These are phyloP conservation scores for Heterocephalus glaber DNA, from an alignment of 2,113 vertebrate species.

Conservation along the genomic window DNA sequence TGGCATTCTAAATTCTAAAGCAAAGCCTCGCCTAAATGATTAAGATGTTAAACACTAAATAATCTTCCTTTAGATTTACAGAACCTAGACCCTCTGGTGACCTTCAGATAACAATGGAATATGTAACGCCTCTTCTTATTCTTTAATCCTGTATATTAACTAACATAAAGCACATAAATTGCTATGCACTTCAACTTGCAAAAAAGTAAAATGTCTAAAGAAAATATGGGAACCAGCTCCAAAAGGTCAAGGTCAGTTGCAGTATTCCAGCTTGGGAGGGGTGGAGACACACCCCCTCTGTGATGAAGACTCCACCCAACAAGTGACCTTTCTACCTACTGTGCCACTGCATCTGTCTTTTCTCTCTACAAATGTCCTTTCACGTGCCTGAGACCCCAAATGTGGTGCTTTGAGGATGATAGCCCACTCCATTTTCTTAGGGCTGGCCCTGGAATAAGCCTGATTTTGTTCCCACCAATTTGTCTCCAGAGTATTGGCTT, in stretches of 20 bases:
- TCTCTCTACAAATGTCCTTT: background rate
- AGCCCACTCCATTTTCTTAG: background rate
- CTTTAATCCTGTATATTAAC: background rate
- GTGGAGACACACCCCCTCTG: background rate
- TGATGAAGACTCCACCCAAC: background rate
- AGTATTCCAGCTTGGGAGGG: background rate
- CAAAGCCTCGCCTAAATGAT: background rate
- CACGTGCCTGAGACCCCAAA: background rate
- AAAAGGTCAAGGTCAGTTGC: background rate
- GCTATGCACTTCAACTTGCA: background rate
- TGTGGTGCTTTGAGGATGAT: background rate
- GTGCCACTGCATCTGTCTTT: too few species aligned
- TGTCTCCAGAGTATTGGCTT: background rate
- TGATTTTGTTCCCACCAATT: background rate
- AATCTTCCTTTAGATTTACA: background rate
- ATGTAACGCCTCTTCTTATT: background rate
- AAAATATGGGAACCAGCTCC: background rate
- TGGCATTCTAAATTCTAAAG: background rate
- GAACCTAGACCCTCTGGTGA: background rate
- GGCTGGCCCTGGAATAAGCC: background rate
- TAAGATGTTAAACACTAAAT: background rate
- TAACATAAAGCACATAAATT: background rate
- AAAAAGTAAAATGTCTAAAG: background rate
- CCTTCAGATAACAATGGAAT: background rate
- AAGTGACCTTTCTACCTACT: background rate